Evolutionary conservation across 2,888 invertebrate genomes (phyloP).

Genomic region (Macrosiphum euphorbiae): DNA sequence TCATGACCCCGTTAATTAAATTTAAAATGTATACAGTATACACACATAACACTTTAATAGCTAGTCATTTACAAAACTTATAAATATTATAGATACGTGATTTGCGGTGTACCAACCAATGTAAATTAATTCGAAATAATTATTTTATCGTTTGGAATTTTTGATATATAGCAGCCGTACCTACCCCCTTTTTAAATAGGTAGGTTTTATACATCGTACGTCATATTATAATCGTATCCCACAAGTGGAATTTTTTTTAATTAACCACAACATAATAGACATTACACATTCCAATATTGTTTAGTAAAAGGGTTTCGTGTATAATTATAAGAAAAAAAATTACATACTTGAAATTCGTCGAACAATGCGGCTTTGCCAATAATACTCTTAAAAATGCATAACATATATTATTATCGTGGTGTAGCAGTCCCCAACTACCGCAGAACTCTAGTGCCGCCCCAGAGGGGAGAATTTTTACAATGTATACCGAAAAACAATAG

Average conservation of each 20-base stretch:
- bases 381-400: background rate
- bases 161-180: conserved; percentile 1
- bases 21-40: conserved; percentile 16
- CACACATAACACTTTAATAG: background rate
- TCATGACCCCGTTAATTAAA: background rate
- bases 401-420: background rate
- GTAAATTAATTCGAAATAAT: background rate
- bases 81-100: background rate
- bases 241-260: background rate
- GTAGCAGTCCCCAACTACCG: background rate
- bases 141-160: background rate
- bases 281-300: background rate
- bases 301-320: background rate
- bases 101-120: background rate
- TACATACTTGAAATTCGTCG: background rate
- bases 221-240: background rate
- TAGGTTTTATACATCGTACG: background rate
- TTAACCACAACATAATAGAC: background rate
- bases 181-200: background rate
- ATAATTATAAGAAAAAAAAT: conserved; percentile 17
- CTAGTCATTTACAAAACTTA: background rate
- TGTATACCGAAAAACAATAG: background rate
- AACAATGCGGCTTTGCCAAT: background rate
- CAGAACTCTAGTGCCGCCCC: background rate
- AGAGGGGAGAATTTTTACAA: background rate